These are phyloP conservation scores for Pocillopora damicornis DNA, from an alignment of 64 coral and sea anemone species.

Conservation along the genomic window DNA sequence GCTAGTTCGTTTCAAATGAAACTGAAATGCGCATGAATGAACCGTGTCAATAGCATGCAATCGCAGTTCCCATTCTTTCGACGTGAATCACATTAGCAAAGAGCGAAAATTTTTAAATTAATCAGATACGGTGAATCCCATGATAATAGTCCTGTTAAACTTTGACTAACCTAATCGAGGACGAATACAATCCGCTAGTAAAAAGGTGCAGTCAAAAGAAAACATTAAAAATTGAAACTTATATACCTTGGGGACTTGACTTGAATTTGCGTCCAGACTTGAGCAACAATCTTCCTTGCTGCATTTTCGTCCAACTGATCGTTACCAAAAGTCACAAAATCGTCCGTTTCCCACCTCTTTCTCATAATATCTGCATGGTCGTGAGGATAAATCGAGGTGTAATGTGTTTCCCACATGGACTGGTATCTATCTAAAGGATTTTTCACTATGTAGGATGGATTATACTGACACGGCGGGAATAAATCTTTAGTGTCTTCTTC, in stretches of 20 bases:
- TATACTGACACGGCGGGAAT: constrained; percentile 37
- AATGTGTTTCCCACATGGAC: constrained; percentile 28
- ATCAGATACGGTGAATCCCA: no score
- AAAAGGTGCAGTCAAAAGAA: no score
- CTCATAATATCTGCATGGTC: constrained; percentile 27
- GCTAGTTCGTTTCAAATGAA: no score
- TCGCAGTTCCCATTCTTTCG: no score
- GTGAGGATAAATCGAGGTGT: constrained; percentile 32
- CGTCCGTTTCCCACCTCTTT: neutral
- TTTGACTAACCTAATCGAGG: no score
- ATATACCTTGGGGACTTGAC: constrained; percentile 26
- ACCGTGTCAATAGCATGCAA: no score
- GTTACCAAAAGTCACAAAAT: constrained; percentile 54
- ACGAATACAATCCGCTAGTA: no score
- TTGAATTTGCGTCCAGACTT: constrained; percentile 28
- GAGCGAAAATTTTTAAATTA: no score
- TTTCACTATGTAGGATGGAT: constrained; percentile 41
- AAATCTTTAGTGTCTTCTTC: constrained; percentile 50
- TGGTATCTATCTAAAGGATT: constrained; percentile 34
- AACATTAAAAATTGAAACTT: no score
- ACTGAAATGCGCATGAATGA: no score
- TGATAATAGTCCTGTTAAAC: no score
- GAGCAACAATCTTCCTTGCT: constrained; percentile 16
- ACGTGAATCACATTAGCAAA: no score
- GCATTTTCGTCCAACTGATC: constrained; percentile 41